Evolutionary conservation across 1,140 invertebrate species (phyloP).

Genomic region (Microplitis mediator): DNA sequence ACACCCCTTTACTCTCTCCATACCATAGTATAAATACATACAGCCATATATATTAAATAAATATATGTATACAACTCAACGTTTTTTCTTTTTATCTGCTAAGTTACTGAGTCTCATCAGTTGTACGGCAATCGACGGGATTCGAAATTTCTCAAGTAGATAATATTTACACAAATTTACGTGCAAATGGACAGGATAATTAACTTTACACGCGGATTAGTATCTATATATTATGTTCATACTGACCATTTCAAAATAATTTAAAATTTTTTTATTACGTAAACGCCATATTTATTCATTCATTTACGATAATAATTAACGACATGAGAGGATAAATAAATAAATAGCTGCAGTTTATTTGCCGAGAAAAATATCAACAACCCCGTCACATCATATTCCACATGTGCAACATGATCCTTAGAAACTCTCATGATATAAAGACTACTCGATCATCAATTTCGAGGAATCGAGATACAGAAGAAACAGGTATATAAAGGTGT

Average conservation of each 20-base stretch:
- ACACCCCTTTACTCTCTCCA: conserved; percentile 3
- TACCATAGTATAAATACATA: not conserved
- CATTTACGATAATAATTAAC: no score
- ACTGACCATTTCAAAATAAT: no score
- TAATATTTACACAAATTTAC: not conserved
- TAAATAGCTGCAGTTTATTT: no score
- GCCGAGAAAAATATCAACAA: no score
- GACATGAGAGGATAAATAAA: no score
- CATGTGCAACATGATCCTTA: conserved; percentile 1
- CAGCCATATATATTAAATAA: not conserved
- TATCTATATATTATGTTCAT: no score
- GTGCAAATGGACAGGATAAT: not conserved
- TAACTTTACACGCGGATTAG: not conserved
- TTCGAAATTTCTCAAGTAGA: not conserved
- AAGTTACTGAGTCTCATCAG: not conserved
- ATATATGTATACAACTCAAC: not conserved
- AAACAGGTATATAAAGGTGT: conserved; percentile 14
- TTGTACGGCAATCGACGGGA: not conserved
- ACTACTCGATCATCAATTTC: conserved; percentile 5
- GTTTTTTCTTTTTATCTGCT: not conserved
- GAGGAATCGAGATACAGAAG: conserved; percentile 2
- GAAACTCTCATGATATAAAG: not conserved
- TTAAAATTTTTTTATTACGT: no score
- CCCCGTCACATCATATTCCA: not conserved
- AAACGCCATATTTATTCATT: no score